A percentile compares a stretch with the other conserved stretches of the same genome.
Conservation (phyloP, 2,113 vertebrate genomes). For the Solenodon paradoxus region DNA sequence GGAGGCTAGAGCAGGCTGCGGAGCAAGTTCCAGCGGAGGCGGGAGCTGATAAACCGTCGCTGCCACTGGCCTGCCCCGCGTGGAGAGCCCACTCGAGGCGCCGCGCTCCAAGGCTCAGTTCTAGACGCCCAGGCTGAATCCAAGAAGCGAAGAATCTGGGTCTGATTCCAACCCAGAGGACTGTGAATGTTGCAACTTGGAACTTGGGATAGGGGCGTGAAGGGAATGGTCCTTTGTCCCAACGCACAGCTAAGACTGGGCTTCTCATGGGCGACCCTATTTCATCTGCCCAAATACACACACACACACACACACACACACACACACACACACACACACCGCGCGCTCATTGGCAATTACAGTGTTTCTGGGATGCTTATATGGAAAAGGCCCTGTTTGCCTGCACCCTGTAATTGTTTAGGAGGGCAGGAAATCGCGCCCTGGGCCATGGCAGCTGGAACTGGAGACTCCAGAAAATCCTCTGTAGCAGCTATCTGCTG, state of each 20-base stretch:
- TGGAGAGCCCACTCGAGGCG: not conserved
- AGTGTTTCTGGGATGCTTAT: slow-evolving; percentile 33
- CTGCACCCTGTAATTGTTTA: slow-evolving; percentile 27
- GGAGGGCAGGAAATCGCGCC: not conserved
- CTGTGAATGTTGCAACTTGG: not conserved
- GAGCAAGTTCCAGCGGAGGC: rapidly evolving
- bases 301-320: not conserved
- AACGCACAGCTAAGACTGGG: not conserved
- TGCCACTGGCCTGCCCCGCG: not conserved
- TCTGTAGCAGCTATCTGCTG: not conserved
- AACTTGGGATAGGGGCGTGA: not conserved
- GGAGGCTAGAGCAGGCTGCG: not conserved
- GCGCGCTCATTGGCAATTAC: no score
- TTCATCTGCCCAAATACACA: not conserved
- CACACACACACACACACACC: no score
- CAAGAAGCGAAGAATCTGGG: not conserved
- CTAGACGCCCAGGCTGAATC: not conserved
- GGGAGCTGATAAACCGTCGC: not conserved
- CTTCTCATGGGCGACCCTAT: not conserved
- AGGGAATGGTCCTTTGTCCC: not conserved
- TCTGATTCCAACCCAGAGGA: not conserved
- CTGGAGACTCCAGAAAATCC: slow-evolving; percentile 22
- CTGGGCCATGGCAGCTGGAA: not conserved
- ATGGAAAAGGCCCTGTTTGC: slow-evolving; percentile 22
- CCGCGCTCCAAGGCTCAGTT: not conserved